Evolutionary conservation across 1,140 invertebrate genomes (phyloP).

Genomic region (Diabrotica virgifera): DNA sequence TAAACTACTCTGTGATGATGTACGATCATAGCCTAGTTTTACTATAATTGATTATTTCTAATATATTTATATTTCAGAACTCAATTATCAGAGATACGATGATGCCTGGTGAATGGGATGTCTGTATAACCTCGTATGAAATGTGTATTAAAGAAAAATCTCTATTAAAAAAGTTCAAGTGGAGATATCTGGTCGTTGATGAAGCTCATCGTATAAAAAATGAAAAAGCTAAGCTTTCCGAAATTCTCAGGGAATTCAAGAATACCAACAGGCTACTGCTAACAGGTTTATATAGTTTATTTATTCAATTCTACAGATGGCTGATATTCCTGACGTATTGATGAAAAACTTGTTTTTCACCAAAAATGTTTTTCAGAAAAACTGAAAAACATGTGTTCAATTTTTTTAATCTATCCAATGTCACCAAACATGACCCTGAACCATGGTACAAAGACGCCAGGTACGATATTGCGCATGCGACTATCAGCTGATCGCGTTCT

Average conservation of each 20-base stretch:
- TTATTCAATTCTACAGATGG: conserved; percentile 60
- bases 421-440: no score
- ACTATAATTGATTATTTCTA: no score
- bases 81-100: conserved; percentile 90
- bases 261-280: conserved; percentile 89
- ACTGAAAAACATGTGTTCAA: no score
- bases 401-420: no score
- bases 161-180: conserved; percentile 98
- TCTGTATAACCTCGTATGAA: conserved; percentile 98
- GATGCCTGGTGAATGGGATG: conserved; percentile 98
- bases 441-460: no score
- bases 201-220: conserved; percentile 99
- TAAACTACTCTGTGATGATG: no score
- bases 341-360: no score
- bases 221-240: conserved; percentile 98
- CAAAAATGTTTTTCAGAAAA: no score
- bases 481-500: no score
- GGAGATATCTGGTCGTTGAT: conserved; percentile 97
- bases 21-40: no score
- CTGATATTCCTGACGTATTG: not conserved
- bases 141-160: conserved; percentile 97
- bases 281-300: conserved; percentile 81
- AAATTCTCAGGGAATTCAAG: conserved; percentile 96
- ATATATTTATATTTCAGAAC: conserved; percentile 54
- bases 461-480: no score